Conservation (phyloP, 2,797 vertebrate genomes). For the Enteromius afrohamiltoni region DNA sequence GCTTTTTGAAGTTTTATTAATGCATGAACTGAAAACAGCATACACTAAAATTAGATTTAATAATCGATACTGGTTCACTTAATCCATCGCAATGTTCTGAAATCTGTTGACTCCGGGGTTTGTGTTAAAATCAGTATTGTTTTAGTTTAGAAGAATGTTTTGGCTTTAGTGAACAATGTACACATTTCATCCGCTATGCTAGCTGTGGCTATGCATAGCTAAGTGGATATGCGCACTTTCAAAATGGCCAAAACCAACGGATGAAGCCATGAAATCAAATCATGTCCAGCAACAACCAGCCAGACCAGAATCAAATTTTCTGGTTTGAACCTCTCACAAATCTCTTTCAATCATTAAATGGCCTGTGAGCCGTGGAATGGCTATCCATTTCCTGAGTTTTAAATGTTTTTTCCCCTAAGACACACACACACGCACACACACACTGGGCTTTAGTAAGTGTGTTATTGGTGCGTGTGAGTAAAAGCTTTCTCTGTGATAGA, state of each 20-base stretch:
- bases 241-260: conserved; percentile 15
- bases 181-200: conserved; percentile 4
- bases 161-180: conserved; percentile 14
- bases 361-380: conserved; percentile 61
- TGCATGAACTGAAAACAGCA: not conserved
- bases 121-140: not conserved
- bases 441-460: conserved; percentile 54
- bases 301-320: conserved; percentile 62
- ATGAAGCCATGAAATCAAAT: conserved; percentile 68
- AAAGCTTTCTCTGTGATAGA: conserved; percentile 69
- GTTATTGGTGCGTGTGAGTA: conserved; percentile 61
- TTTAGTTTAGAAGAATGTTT: not conserved
- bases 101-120: not conserved
- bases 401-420: conserved; percentile 56
- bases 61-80: not conserved
- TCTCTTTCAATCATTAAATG: conserved; percentile 70
- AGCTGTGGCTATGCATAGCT: not conserved
- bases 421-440: not conserved
- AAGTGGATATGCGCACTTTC: conserved; percentile 18
- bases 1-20: not conserved
- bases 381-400: conserved; percentile 56
- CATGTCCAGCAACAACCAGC: conserved; percentile 57
- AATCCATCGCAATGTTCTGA: not conserved
- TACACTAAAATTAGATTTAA: not conserved
- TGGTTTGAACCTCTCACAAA: conserved; percentile 70